These are phyloP conservation scores for Vulpes vulpes DNA, from an alignment of 2,113 vertebrate genomes.

Conservation along the genomic window DNA sequence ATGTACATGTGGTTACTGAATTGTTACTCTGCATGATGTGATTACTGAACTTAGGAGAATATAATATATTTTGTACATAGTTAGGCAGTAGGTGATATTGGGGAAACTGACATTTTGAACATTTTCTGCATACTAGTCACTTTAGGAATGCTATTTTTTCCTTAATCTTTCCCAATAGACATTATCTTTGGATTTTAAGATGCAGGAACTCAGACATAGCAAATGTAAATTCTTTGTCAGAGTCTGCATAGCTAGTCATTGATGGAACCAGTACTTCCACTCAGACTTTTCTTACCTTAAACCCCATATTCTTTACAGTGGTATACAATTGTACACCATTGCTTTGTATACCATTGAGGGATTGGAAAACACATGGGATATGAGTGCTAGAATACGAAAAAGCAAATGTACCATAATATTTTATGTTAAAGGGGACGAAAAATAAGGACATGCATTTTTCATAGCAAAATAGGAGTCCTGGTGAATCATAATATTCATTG, in stretches of 20 bases:
- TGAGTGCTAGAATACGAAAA: background rate
- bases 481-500: background rate
- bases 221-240: background rate
- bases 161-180: background rate
- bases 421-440: background rate
- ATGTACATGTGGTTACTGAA: no score
- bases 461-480: background rate
- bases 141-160: background rate
- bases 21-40: background rate
- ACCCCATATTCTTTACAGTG: background rate
- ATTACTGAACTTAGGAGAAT: background rate
- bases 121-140: background rate
- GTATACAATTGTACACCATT: background rate
- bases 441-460: background rate
- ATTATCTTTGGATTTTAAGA: background rate
- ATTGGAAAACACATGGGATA: background rate
- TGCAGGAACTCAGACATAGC: background rate
- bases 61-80: background rate
- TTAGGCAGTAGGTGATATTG: background rate
- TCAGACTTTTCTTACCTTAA: background rate
- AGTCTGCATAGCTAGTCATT: background rate
- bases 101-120: background rate
- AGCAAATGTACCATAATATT: background rate
- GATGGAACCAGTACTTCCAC: background rate
- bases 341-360: background rate